phyloP scores from a whole-genome alignment of 2,797 vertebrate species.

The Octomys mimax region DNA sequence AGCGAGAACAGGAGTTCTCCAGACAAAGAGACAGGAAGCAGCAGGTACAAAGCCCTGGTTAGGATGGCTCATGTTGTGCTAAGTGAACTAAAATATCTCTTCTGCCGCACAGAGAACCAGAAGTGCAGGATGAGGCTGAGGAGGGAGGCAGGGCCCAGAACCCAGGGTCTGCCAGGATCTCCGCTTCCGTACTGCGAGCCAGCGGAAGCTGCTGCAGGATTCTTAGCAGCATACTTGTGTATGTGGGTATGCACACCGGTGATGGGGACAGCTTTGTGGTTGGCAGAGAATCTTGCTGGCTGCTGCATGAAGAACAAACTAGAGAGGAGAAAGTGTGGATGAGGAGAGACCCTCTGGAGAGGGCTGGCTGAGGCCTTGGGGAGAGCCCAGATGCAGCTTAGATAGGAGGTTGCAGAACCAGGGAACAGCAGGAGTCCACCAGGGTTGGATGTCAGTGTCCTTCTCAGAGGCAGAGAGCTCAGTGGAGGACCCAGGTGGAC shows the following conservation, averaged over 20 bases:
- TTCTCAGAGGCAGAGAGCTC: neutral
- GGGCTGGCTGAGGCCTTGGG: neutral
- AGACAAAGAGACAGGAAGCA: neutral
- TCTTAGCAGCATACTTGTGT: neutral
- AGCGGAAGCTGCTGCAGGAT: neutral
- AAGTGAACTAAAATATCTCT: neutral
- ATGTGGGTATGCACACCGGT: neutral
- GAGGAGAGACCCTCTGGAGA: neutral
- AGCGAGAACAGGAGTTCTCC: neutral
- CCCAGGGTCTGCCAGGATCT: neutral
- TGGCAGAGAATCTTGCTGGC: neutral
- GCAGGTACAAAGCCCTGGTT: neutral
- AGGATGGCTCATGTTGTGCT: neutral
- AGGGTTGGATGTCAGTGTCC: fast-evolving
- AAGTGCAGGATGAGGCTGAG: neutral
- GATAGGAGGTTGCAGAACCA: fast-evolving
- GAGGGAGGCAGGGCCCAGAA: neutral
- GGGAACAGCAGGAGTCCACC: neutral
- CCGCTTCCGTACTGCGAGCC: neutral
- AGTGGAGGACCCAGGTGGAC: neutral
- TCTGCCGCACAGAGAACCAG: neutral
- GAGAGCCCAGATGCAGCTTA: neutral
- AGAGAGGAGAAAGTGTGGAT: neutral
- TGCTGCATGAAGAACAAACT: neutral
- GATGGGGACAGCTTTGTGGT: neutral